Percentiles rank a stretch among this genome's conserved stretches.
These are phyloP conservation scores for Parapristionchus giblindavisi DNA, from an alignment of 2,888 invertebrate species.

Conservation along the genomic window DNA sequence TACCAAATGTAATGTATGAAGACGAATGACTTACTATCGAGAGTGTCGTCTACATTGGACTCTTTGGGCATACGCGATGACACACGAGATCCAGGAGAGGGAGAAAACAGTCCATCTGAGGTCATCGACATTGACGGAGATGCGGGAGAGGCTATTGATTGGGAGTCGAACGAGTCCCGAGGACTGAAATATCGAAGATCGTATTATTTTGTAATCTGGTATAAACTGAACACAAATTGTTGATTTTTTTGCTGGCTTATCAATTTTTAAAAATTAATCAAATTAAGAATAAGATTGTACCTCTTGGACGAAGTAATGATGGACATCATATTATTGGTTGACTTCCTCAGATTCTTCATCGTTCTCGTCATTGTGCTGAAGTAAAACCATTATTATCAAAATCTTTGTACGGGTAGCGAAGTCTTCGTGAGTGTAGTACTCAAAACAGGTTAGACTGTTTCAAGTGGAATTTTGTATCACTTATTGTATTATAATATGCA, in stretches of 20 bases:
- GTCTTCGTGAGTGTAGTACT: too few relatives aligned
- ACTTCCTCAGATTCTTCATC: slow-evolving; percentile 32
- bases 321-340: not conserved
- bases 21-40: slow-evolving; percentile 1
- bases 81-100: slow-evolving; percentile 1
- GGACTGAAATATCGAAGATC: slow-evolving; percentile 12
- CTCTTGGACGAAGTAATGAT: slow-evolving; percentile 14
- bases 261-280: not conserved
- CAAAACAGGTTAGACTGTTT: too few relatives aligned
- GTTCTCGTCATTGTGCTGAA: slow-evolving; percentile 29
- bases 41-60: slow-evolving; percentile 9
- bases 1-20: too few relatives aligned
- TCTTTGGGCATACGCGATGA: slow-evolving; percentile 1
- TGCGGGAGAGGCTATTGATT: slow-evolving; percentile 14
- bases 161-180: slow-evolving; percentile 28
- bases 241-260: not conserved
- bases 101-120: slow-evolving; percentile 22
- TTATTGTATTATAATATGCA: not conserved
- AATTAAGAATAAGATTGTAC: not conserved
- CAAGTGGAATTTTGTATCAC: not conserved
- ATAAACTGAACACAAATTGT: not conserved
- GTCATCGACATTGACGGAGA: slow-evolving; percentile 11
- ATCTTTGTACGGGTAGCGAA: too few relatives aligned
- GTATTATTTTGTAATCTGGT: too few relatives aligned
- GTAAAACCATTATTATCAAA: too few relatives aligned